Conservation (phyloP, 64 coral and sea anemone genomes). For the Porites australiensis region DNA sequence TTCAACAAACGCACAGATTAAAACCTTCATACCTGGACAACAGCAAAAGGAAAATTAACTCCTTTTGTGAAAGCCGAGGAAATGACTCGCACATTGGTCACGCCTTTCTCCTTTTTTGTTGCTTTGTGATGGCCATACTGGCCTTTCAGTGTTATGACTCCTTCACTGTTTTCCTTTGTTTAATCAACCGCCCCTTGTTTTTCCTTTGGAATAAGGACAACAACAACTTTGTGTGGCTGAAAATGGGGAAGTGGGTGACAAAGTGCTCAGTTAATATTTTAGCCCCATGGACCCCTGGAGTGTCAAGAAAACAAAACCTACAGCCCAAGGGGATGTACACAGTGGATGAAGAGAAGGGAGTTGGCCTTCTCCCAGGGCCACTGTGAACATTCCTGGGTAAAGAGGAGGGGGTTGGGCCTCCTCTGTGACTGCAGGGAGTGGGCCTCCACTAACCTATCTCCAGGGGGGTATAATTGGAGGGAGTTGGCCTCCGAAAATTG, state of each 20-base stretch:
- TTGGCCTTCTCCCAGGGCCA: not conserved
- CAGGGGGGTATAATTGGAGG: not conserved
- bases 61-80: no score
- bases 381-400: slow-evolving; percentile 1
- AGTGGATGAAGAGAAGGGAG: not conserved
- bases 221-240: slow-evolving; percentile 18
- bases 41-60: no score
- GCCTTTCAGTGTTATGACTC: no score
- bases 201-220: not conserved
- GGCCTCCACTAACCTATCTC: slow-evolving; percentile 6
- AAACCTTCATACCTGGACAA: no score
- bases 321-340: not conserved
- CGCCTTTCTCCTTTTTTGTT: no score
- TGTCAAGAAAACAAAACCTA: not conserved
- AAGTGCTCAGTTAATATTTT: not conserved
- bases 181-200: no score
- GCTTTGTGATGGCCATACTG: no score
- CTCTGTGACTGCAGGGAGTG: not conserved
- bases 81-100: no score
- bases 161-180: not conserved
- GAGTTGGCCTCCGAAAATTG: not conserved
- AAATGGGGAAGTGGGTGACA: not conserved
- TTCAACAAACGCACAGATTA: no score
- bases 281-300: not conserved
- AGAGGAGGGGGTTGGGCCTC: not conserved